phyloP scores from a whole-genome alignment of 2,113 vertebrate genomes.

The Phaethon lepturus region DNA sequence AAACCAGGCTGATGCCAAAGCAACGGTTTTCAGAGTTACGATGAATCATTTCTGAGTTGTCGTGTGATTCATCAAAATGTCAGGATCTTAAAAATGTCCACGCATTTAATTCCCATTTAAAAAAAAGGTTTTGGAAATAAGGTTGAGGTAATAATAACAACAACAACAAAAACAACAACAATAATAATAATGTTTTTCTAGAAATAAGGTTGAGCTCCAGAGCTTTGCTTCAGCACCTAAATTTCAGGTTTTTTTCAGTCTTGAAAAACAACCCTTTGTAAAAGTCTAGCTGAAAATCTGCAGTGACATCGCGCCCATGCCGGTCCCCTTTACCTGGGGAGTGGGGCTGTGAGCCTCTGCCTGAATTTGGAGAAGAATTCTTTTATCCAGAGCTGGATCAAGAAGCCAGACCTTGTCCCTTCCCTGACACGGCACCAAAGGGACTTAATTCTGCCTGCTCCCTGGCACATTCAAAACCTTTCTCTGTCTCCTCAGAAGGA shows the following conservation, averaged over 20 bases:
- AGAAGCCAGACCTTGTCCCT: neutral
- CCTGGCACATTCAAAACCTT: neutral
- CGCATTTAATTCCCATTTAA: neutral
- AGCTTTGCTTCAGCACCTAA: neutral
- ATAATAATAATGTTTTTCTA: neutral
- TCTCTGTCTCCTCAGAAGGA: neutral
- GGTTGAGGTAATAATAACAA: neutral
- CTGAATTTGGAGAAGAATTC: neutral
- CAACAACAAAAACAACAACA: too few species aligned
- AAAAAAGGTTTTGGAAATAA: neutral
- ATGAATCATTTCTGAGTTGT: conserved; percentile 68
- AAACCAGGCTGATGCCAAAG: conserved; percentile 52
- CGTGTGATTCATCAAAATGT: conserved; percentile 33
- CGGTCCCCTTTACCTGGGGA: neutral
- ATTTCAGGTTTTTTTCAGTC: neutral
- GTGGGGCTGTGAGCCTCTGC: fast-evolving
- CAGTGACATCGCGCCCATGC: fast-evolving
- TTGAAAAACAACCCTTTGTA: neutral
- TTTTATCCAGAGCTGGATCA: neutral
- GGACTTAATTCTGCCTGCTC: neutral
- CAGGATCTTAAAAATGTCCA: conserved; percentile 28
- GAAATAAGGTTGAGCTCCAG: neutral
- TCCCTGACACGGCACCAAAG: neutral
- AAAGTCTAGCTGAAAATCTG: neutral
- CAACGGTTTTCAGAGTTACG: conserved; percentile 56